These are phyloP conservation scores for Naso thynnoides DNA, from an alignment of 2,797 vertebrate species.

Conservation along the genomic window DNA sequence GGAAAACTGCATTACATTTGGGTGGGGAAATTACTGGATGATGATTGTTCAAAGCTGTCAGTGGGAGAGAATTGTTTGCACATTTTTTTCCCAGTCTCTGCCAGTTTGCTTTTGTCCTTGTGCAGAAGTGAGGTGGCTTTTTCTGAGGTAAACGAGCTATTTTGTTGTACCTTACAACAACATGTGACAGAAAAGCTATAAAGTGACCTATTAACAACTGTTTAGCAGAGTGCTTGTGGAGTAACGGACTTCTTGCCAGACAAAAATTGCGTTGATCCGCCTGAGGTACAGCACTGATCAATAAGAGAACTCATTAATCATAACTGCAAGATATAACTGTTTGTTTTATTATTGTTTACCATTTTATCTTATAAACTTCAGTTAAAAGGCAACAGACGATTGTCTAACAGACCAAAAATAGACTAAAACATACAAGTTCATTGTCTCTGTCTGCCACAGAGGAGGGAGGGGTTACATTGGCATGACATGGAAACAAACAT, in stretches of 20 bases:
- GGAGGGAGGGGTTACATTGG: neutral
- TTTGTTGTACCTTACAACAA: conserved; percentile 6
- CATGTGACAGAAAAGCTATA: neutral
- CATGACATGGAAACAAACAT: conserved; percentile 2
- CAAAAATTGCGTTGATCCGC: conserved; percentile 38
- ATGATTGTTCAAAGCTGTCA: conserved; percentile 1
- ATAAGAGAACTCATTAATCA: conserved; percentile 44
- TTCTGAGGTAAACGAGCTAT: neutral
- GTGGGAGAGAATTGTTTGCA: neutral
- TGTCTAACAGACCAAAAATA: neutral
- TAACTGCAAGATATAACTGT: conserved; percentile 18
- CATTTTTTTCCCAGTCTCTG: neutral
- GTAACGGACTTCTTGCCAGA: conserved; percentile 33
- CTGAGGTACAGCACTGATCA: conserved; percentile 12
- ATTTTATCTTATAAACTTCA: conserved; percentile 19
- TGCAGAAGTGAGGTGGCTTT: neutral
- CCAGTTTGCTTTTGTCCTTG: neutral
- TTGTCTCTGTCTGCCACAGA: neutral
- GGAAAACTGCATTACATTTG: conserved; percentile 1
- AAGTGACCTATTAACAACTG: conserved; percentile 8
- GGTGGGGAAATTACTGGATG: neutral
- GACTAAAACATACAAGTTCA: neutral
- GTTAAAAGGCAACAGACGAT: conserved; percentile 4
- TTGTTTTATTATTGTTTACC: conserved; percentile 13
- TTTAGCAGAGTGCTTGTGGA: conserved; percentile 5